phyloP scores from a whole-genome alignment of 2,797 vertebrate species.

The Myotis pilosus region DNA sequence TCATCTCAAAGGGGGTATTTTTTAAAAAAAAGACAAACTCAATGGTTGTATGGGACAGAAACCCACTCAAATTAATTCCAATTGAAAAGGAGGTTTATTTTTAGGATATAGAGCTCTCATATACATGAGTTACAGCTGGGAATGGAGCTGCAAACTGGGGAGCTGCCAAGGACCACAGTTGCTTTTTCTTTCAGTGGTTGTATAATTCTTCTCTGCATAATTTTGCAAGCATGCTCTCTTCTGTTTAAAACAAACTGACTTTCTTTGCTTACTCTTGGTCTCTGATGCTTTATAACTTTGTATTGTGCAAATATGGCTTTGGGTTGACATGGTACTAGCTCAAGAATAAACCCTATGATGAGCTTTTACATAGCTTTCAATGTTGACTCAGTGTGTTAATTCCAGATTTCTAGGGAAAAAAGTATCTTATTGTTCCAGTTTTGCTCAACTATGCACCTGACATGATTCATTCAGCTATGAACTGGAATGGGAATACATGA shows the following conservation, averaged over 20 bases:
- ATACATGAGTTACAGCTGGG: background rate
- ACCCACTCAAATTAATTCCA: background rate
- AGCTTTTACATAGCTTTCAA: background rate
- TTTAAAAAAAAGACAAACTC: conserved; percentile 16
- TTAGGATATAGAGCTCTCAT: background rate
- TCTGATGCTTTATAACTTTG: background rate
- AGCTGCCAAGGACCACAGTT: background rate
- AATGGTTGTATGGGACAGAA: background rate
- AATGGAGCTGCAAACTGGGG: background rate
- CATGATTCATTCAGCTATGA: background rate
- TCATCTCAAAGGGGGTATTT: background rate
- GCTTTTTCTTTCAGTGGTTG: background rate
- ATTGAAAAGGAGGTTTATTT: conserved; percentile 26
- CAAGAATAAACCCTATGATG: background rate
- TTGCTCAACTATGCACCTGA: background rate
- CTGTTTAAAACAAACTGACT: background rate
- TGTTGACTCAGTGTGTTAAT: background rate
- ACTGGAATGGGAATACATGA: background rate
- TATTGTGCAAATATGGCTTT: background rate
- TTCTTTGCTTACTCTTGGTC: conserved; percentile 11
- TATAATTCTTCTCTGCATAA: background rate
- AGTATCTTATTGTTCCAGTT: background rate
- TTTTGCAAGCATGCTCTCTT: background rate
- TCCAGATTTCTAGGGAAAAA: background rate
- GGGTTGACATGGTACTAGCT: background rate